Base-by-base conservation (phyloP, 2,797 vertebrate genomes). In the Pipistrellus kuhlii region DNA sequence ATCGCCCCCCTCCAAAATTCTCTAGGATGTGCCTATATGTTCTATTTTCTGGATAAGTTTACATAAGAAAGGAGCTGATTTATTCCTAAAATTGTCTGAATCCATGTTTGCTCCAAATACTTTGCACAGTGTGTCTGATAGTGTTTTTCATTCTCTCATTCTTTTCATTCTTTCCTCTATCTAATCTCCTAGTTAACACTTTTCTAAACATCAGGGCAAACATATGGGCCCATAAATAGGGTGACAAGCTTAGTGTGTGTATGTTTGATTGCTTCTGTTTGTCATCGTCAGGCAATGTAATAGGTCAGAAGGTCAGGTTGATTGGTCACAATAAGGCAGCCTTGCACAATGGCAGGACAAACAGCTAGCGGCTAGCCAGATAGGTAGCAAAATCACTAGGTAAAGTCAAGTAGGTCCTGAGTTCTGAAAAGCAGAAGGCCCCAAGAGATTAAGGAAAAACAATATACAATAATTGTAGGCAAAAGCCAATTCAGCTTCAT, bases 121-220 rank as follows among this genome's bases (percentile, higher is more conserved):
- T 90, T 62, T 59, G 10, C 48, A 30, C 18, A 30, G 3, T 41
- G 12, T 68, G 2, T 76, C 25, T 91, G 21, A 35, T 35, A 44
- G 14, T 73, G 25, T 66, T 78, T 94, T 57, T 94, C 17, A n/a
- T 38, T 78, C n/a, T 77, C 2, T 64, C 2, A 87, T 48, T 77
- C 32, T 30, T 87, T 85, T 90, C 15, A 13, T 91, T 86, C 13
- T 73, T 91, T 55, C 23, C 30, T 82, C 12, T 44, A 71, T 82
- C 12, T 44, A 71, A 1, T 30, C 48, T 88, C 38, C 38, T 85
- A 64, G 68, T 91, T 25, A 81, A 46, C 9, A 32, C n/a, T 89
- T 69, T 91, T 84, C 76, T 95, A 90, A 92, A 75, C 46, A 62
- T 90, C 53, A 92, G 6, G 85, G 27, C 14, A 55, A 81, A n/a